Evolutionary conservation across 2,113 vertebrate species (phyloP), one percentile per base, ranked within the genome.

Genomic region (Phalacrocorax carbo): DNA sequence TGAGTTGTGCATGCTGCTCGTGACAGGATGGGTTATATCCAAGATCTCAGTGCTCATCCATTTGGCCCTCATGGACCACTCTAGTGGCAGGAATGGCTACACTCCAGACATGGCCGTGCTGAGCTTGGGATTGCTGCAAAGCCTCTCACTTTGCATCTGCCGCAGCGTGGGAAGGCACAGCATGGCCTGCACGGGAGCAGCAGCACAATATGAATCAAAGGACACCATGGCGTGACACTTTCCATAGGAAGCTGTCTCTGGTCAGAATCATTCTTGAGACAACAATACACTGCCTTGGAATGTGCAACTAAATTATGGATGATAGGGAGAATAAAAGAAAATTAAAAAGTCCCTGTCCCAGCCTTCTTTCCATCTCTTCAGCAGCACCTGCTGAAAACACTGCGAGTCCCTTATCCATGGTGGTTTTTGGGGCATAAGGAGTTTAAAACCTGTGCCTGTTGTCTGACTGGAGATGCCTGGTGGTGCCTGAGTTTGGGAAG

Each of bases 331-430:
- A 68, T 7, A 55, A 44, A 79, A 83, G 6, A 78, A 55, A 70
- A 12, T 14, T 0, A 5, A 51, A 21, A 51, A 36, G n/a, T 57
- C 11, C 6, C 4, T 71, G 13, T 71, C n/a, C 46, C 30, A 52
- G 34, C 7, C 14, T 75, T 61, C 51, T 72, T 13, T 52, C 38
- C n/a, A 19, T 11, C 15, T 57, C 48, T 82, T 79, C 51, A 86
- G 51, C 7, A n/a, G 11, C 69, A 58, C 23, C 11, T 15, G 32
- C 22, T 72, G 62, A 25, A 66, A 83, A 52, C 34, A 23, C 8
- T 5, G 5, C 0, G 9, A 34, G 12, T 66, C 22, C 27, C n/a
- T 64, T 57, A 44, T 34, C 54, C 10, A 2, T 7, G 22, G 11
- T 55, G 38, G 0, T 4, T 25, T 72, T 55, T 3, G n/a, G 14